Conservation (phyloP, 2,797 vertebrate species). For the Muraenolepis orangiensis region DNA sequence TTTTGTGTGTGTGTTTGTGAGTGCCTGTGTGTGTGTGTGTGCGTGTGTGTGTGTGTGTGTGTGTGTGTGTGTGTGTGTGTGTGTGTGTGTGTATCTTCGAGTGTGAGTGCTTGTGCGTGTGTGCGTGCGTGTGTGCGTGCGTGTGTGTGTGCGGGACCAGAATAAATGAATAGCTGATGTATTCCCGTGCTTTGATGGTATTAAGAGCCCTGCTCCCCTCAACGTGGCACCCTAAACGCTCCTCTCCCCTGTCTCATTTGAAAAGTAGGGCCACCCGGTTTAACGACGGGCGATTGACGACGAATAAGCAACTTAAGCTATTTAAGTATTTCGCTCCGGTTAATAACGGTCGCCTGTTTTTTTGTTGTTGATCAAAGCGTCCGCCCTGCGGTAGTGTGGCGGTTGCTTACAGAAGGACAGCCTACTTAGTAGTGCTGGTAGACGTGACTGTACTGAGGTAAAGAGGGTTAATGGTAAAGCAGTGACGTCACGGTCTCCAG, state of each 20-base stretch:
- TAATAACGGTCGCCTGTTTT: not conserved
- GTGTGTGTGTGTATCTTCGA: constrained; percentile 5
- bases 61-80: not conserved
- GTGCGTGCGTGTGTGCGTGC: constrained; percentile 26
- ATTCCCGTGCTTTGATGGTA: constrained; percentile 95
- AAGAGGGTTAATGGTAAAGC: not conserved
- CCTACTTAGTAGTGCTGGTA: not conserved
- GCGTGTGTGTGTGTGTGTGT: constrained; percentile 6
- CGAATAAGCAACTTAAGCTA: not conserved
- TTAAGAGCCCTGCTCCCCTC: constrained; percentile 96
- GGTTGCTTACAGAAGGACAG: no score
- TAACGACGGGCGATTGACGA: not conserved
- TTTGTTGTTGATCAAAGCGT: not conserved
- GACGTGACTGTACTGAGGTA: not conserved
- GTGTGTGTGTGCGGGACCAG: constrained; percentile 57
- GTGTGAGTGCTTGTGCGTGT: constrained; percentile 9
- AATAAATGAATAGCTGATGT: constrained; percentile 99
- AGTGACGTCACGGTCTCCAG: not conserved
- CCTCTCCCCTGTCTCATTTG: constrained; percentile 80
- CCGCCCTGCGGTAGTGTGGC: not conserved
- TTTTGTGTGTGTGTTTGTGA: constrained; percentile 13
- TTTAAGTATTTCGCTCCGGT: not conserved
- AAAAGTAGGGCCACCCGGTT: constrained; percentile 93
- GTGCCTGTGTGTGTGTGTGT: constrained; percentile 13
- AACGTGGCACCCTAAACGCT: constrained; percentile 86